Evolutionary conservation across 2,797 vertebrate species (phyloP).

Genomic region (Cuniculus paca): DNA sequence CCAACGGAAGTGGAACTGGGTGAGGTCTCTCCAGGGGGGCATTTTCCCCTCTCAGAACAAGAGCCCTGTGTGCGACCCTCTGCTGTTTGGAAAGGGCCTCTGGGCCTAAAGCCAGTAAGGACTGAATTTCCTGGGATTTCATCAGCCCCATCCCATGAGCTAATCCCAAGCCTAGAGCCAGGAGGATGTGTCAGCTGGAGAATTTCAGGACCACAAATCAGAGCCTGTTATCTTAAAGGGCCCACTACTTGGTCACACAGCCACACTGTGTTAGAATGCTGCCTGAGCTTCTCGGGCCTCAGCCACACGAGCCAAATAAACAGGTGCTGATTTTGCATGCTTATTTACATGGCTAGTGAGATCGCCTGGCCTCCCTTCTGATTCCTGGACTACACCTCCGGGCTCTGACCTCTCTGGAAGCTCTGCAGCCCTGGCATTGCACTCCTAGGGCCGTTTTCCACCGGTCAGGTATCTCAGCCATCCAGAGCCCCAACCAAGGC

Average conservation of each 20-base stretch:
- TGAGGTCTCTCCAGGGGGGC: not conserved
- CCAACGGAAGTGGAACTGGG: conserved; percentile 16
- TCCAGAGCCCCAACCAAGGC: not conserved
- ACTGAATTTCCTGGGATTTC: conserved; percentile 84
- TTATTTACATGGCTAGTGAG: not conserved
- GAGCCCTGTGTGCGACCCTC: conserved; percentile 72
- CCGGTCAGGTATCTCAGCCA: not conserved
- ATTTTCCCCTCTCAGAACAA: conserved; percentile 62
- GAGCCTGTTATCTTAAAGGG: conserved; percentile 81
- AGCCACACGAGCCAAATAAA: conserved; percentile 10
- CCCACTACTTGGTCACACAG: conserved; percentile 6
- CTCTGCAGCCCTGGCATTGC: not conserved
- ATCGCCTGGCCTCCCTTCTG: not conserved
- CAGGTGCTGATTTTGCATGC: conserved; percentile 77
- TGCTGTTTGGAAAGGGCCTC: conserved; percentile 75
- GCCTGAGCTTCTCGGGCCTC: not conserved
- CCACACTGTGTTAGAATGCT: not conserved
- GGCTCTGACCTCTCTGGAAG: not conserved
- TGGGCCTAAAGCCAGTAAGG: conserved; percentile 79
- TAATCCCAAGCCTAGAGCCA: conserved; percentile 82
- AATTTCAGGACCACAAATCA: conserved; percentile 75
- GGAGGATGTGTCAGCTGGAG: conserved; percentile 82
- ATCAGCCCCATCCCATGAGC: conserved; percentile 85
- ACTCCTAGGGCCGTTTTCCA: not conserved
- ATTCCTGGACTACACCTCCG: not conserved